These are phyloP conservation scores for Apodemus sylvaticus DNA, from an alignment of 2,113 vertebrate species.

Conservation along the genomic window DNA sequence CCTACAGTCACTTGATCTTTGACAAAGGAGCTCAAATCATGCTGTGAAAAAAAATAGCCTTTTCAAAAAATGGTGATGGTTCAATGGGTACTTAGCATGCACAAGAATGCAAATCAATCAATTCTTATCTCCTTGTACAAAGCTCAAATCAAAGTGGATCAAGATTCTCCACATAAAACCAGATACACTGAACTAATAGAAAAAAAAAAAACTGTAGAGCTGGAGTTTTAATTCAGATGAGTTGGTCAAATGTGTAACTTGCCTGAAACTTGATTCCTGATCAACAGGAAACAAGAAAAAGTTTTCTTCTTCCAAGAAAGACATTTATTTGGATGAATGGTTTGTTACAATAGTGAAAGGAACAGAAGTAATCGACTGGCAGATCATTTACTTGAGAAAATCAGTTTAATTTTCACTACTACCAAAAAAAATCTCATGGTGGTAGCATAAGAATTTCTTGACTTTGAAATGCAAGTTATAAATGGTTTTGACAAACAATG, in stretches of 20 bases:
- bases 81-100: too few species aligned
- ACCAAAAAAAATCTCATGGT: background rate
- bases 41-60: too few species aligned
- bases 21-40: too few species aligned
- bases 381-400: background rate
- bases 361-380: background rate
- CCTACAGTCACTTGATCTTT: too few species aligned
- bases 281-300: background rate
- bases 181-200: too few species aligned
- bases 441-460: conserved; percentile 16
- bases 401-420: background rate
- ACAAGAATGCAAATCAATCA: too few species aligned
- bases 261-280: background rate
- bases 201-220: too few species aligned
- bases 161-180: too few species aligned
- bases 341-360: background rate
- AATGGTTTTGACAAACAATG: background rate
- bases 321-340: background rate
- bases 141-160: too few species aligned
- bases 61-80: too few species aligned
- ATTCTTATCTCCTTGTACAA: too few species aligned
- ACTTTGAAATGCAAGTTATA: conserved; percentile 29
- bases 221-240: conserved; percentile 58
- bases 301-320: conserved; percentile 6
- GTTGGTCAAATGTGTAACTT: conserved; percentile 28